phyloP scores from a whole-genome alignment of 2,888 invertebrate genomes.

The Lasius platythorax region DNA sequence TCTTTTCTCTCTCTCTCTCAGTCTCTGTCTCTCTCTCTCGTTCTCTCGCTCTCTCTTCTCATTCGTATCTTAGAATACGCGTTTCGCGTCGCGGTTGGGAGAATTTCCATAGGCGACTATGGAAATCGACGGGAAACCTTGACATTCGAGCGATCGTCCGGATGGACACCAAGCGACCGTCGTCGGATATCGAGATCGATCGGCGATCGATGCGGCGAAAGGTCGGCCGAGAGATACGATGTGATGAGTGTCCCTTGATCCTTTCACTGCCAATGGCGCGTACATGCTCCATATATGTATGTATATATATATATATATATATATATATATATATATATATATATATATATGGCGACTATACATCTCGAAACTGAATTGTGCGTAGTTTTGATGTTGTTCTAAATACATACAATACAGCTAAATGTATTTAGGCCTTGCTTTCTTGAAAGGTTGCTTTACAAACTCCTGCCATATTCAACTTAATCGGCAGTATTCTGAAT shows the following conservation, averaged over 20 bases:
- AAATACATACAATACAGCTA: background rate
- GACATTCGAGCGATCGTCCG: slow-evolving; percentile 73
- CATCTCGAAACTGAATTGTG: background rate
- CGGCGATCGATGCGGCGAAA: slow-evolving; percentile 42
- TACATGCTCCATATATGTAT: background rate
- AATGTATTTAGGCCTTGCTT: background rate
- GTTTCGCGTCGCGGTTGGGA: slow-evolving; percentile 63
- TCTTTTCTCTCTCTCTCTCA: background rate
- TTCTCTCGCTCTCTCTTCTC: slow-evolving; percentile 14
- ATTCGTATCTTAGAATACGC: slow-evolving; percentile 37
- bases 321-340: background rate
- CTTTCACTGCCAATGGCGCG: slow-evolving; percentile 47
- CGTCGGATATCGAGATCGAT: slow-evolving; percentile 68
- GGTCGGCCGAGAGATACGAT: slow-evolving; percentile 20
- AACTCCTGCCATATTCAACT: background rate
- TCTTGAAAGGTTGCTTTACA: background rate
- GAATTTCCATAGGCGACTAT: slow-evolving; percentile 75
- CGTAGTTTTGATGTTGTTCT: background rate
- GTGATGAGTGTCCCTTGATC: slow-evolving; percentile 50
- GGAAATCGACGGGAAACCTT: slow-evolving; percentile 75
- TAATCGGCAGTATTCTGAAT: background rate
- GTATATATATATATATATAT: background rate
- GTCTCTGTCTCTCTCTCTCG: background rate
- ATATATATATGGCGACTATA: background rate
- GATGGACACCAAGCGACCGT: slow-evolving; percentile 49